Percentiles rank a stretch among this genome's conserved stretches.
Evolutionary conservation across 2,888 invertebrate species (phyloP).

Genomic region (Orthonevra nobilis): DNA sequence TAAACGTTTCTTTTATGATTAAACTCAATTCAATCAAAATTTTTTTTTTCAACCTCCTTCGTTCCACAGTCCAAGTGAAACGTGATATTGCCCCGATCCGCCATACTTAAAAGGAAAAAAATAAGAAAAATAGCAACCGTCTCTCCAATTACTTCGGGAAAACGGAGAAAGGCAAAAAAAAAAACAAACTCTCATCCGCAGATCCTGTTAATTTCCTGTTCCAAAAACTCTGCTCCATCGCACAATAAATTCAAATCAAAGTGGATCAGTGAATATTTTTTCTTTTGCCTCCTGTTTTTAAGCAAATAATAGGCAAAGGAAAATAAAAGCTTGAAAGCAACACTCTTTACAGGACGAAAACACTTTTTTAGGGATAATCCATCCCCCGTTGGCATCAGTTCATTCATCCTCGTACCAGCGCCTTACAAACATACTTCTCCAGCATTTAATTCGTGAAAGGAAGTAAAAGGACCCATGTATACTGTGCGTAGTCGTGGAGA

Average conservation of each 20-base stretch:
- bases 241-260: constrained; percentile 65
- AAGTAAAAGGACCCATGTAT: constrained; percentile 12
- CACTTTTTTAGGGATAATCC: constrained; percentile 17
- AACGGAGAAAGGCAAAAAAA: constrained; percentile 11
- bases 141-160: constrained; percentile 51
- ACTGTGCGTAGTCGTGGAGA: constrained; percentile 2
- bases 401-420: neutral
- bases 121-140: constrained; percentile 37
- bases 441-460: constrained; percentile 42
- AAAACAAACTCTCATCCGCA: constrained; percentile 20
- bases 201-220: constrained; percentile 64
- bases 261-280: constrained; percentile 53
- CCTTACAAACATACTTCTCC: constrained; percentile 54
- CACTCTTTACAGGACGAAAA: constrained; percentile 15
- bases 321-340: constrained; percentile 24
- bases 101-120: too few relatives aligned
- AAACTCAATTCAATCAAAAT: constrained; percentile 58
- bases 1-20: constrained; percentile 44
- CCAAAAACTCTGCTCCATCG: constrained; percentile 28
- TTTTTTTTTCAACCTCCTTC: constrained; percentile 10
- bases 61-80: constrained; percentile 12
- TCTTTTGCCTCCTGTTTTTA: neutral
- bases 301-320: constrained; percentile 4
- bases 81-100: constrained; percentile 35
- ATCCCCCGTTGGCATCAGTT: neutral